Base-by-base conservation (phyloP, 2,888 invertebrate species). In the Oscheius onirici region DNA sequence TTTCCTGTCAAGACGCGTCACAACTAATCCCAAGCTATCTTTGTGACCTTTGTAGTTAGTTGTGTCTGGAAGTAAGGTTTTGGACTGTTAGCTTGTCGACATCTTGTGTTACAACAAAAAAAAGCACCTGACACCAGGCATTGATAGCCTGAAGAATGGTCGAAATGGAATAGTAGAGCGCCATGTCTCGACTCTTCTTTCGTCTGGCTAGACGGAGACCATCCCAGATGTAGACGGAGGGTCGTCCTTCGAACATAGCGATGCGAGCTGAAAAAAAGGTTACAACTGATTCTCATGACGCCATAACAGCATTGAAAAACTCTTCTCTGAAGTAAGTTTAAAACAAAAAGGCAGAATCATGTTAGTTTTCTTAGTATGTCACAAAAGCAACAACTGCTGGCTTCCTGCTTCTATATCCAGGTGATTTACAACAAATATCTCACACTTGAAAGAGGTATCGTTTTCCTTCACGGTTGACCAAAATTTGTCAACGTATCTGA, bases 221-320 rank as follows among this genome's bases (percentile, higher is more conserved):
- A 71, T 86, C 86, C 85, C 86, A 86, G 49, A 86, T 75, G 69
- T 81, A 87, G 8, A 81, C 78, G 8, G 85, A 82, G 15, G 83
- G 83, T 26, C 81, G 79, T 40, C 78, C 76, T 69, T 86, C 83
- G 63, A 86, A 83, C 8, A 60, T 60, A 2, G 77, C 76, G 1
- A 82, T 43, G 22, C 81, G 74, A 40, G 43, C 79, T 78, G 72
- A 63, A 72, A 41, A 15, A 22, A 17, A 63, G n/a, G n/a, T n/a
- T n/a, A n/a, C n/a, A n/a, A n/a, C n/a, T n/a, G n/a, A n/a, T n/a
- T n/a, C n/a, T n/a, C n/a, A n/a, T n/a, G n/a, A n/a, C n/a, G n/a
- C n/a, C n/a, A n/a, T n/a, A n/a, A n/a, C n/a, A n/a, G n/a, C n/a
- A n/a, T n/a, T n/a, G n/a, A n/a, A n/a, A n/a, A n/a, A n/a, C n/a